These are phyloP conservation scores for Trematocara unimaculatum DNA, from an alignment of 2,113 vertebrate species.

Conservation along the genomic window DNA sequence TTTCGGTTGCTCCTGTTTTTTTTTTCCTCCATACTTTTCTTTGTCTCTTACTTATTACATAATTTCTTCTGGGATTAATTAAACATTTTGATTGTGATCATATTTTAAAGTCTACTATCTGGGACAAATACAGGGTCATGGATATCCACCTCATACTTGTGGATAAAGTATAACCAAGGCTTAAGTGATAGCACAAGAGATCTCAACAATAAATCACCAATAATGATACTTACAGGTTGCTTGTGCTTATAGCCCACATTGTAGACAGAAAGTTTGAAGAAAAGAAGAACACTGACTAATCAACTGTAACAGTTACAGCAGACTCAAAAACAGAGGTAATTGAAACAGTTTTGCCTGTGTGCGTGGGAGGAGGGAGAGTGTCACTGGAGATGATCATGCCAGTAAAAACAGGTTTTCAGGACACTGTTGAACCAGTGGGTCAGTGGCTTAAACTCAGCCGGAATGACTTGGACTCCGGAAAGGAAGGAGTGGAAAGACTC, in stretches of 20 bases:
- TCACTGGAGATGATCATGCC: neutral
- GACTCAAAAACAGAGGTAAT: neutral
- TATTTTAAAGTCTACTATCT: neutral
- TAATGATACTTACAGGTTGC: neutral
- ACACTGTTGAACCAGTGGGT: neutral
- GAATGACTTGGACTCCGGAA: neutral
- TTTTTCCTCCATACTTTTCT: neutral
- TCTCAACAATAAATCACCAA: neutral
- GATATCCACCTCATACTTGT: neutral
- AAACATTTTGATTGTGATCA: neutral
- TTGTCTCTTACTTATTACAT: neutral
- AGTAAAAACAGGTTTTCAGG: neutral
- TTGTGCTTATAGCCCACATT: neutral
- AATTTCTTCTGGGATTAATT: neutral
- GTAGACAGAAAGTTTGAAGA: neutral
- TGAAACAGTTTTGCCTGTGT: fast-evolving
- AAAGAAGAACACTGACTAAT: neutral
- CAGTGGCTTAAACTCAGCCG: neutral
- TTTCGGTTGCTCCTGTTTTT: neutral
- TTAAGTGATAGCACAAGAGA: neutral
- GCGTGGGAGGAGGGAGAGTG: neutral
- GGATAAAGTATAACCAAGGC: neutral
- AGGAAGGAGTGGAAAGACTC: neutral
- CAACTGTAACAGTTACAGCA: neutral
- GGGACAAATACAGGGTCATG: neutral